Conservation (phyloP, 30 jellyfish, hydroid and myxozoan species). For the Turritopsis rubra region DNA sequence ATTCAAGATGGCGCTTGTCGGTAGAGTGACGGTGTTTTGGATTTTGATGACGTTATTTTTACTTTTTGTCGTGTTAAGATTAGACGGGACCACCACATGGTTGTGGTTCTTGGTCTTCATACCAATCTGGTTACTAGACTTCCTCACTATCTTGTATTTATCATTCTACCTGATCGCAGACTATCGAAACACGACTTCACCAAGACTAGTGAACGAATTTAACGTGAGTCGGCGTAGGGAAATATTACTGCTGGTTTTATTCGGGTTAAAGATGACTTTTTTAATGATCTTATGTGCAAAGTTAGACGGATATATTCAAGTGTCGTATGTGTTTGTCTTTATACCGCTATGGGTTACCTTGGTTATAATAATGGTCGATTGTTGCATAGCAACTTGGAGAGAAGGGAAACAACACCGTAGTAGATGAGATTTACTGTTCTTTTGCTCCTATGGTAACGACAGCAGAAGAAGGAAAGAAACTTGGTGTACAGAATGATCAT, state of each 20-base stretch:
- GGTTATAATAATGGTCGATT: constrained; percentile 40
- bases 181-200: neutral
- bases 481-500: no score
- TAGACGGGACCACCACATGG: constrained; percentile 66
- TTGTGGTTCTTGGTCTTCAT: constrained; percentile 78
- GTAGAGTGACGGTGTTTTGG: constrained; percentile 64
- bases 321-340: constrained; percentile 57
- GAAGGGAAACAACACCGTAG: constrained; percentile 4
- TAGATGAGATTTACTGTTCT: no score
- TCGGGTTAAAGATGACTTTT: constrained; percentile 47
- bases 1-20: constrained; percentile 72
- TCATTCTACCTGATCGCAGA: constrained; percentile 25
- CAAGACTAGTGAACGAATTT: constrained; percentile 24
- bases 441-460: no score
- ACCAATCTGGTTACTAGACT: constrained; percentile 85
- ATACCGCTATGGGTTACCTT: constrained; percentile 81
- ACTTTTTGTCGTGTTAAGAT: constrained; percentile 55
- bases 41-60: constrained; percentile 49
- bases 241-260: constrained; percentile 51
- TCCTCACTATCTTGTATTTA: constrained; percentile 43
- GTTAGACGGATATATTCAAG: constrained; percentile 53
- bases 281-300: constrained; percentile 66
- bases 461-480: no score
- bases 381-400: constrained; percentile 49
- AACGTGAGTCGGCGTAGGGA: constrained; percentile 53